Percentiles rank a stretch among this genome's conserved stretches.
Evolutionary conservation across 2,888 invertebrate genomes (phyloP).

Genomic region (Hyles lineata): DNA sequence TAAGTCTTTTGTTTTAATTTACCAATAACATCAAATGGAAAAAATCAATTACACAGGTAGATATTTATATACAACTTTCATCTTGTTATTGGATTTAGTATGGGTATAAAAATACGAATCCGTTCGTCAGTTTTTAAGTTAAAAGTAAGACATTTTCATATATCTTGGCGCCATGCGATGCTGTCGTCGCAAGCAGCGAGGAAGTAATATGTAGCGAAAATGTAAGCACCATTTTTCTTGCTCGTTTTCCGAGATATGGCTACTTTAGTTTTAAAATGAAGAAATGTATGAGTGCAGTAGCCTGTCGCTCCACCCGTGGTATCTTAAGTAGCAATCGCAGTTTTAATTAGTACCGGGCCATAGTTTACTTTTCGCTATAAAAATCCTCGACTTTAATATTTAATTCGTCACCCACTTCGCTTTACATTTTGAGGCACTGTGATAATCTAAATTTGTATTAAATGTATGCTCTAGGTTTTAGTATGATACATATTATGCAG

Average conservation of each 20-base stretch:
- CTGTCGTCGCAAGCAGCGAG: slow-evolving; percentile 34
- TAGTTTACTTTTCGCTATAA: neutral
- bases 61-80: too few species aligned
- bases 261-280: slow-evolving; percentile 37
- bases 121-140: slow-evolving; percentile 16
- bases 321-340: neutral
- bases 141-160: slow-evolving; percentile 61
- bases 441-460: neutral
- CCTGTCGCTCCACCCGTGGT: neutral
- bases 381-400: neutral
- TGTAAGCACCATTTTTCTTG: slow-evolving; percentile 45
- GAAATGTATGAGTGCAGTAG: slow-evolving; percentile 26
- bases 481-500: neutral
- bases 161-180: slow-evolving; percentile 40
- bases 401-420: neutral
- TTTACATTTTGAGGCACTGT: neutral
- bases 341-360: neutral
- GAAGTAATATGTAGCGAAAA: slow-evolving; percentile 47
- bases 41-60: too few species aligned
- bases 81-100: too few species aligned
- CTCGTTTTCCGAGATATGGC: slow-evolving; percentile 34
- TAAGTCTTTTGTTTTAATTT: too few species aligned
- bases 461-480: neutral
- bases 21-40: too few species aligned
- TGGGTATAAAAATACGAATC: neutral